Evolutionary conservation across 1,140 invertebrate genomes (phyloP), one percentile per base, ranked within the genome.

Genomic region (Parasteatoda tepidariorum): DNA sequence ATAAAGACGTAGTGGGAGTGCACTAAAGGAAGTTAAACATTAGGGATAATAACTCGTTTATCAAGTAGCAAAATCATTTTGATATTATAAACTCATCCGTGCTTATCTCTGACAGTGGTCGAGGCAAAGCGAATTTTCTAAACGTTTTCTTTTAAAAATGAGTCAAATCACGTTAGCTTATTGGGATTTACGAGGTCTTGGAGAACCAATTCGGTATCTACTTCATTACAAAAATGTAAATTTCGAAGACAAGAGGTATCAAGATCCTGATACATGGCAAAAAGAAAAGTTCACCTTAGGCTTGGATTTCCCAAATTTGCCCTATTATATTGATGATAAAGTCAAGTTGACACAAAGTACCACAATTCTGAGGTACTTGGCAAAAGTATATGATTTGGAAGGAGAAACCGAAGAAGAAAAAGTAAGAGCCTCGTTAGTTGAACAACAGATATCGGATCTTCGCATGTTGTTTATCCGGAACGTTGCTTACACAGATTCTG

Each of bases 171-270:
- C 64, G 3, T 87, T 94, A 15, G 92, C 91, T 71, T 94, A 94
- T 85, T 95, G 94, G 87, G 90, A 93, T 67, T 85, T 92, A 0
- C 92, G 91, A 83, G 94, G 92, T 67, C 88, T 94, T 11, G 94
- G 89, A 2, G 94, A 96, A 87, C 90, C 93, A 7, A 93, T 94
- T 67, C 91, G 95, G 55, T 93, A 93, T 71, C 86, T 96, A 2
- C 88, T 96, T 0, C 91, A 91, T 57, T 94, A 95, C 88, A 92
- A 91, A 7, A 91, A 90, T 62, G 89, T 92, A 22, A 90, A 92
- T 33, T 96, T 93, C 86, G 92, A 94, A 87, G 95, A 96, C 57
- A 87, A 87, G 85, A 87, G 28, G 54, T n/a, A n/a, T n/a, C n/a
- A n/a, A n/a, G n/a, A n/a, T n/a, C n/a, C n/a, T n/a, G n/a, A n/a